Evolutionary conservation across 1,140 invertebrate species (phyloP).

Genomic region (Agraylea sexmaculata): DNA sequence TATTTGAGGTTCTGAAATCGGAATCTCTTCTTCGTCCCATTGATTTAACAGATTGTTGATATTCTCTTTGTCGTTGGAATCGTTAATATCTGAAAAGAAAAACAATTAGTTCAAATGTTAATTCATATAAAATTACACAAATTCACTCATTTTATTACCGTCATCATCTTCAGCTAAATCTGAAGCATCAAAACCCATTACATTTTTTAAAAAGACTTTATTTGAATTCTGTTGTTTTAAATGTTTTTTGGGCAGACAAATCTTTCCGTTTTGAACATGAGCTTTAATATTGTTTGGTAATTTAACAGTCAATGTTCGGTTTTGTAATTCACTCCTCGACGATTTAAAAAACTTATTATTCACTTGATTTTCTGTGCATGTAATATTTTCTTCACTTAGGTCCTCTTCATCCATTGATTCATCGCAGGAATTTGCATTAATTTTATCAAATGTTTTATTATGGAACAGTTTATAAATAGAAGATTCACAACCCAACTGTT

Average conservation of each 20-base stretch:
- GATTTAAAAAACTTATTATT: slow-evolving; percentile 27
- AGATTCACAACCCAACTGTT: slow-evolving; percentile 6
- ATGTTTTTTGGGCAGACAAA: slow-evolving; percentile 12
- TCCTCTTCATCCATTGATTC: background rate
- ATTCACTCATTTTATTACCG: slow-evolving; percentile 6
- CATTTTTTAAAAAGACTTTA: slow-evolving; percentile 9
- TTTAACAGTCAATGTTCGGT: slow-evolving; percentile 16
- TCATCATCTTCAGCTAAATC: slow-evolving; percentile 19
- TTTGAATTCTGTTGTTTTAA: slow-evolving; percentile 2
- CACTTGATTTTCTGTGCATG: slow-evolving; percentile 4
- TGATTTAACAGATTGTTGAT: slow-evolving; percentile 35
- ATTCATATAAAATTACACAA: background rate
- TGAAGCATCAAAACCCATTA: slow-evolving; percentile 15
- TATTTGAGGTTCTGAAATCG: slow-evolving; percentile 25
- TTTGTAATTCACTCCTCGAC: slow-evolving; percentile 11
- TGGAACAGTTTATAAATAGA: slow-evolving; percentile 9
- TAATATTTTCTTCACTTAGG: background rate
- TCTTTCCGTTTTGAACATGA: slow-evolving; percentile 20
- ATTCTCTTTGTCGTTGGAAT: slow-evolving; percentile 28
- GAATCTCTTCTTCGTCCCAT: slow-evolving; percentile 36
- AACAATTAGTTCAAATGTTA: background rate
- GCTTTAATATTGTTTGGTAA: slow-evolving; percentile 22
- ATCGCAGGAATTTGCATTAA: background rate
- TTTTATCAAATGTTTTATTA: slow-evolving; percentile 3
- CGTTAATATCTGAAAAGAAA: slow-evolving; percentile 6